phyloP scores from a whole-genome alignment of 2,888 invertebrate species.

The Spodoptera picta region DNA sequence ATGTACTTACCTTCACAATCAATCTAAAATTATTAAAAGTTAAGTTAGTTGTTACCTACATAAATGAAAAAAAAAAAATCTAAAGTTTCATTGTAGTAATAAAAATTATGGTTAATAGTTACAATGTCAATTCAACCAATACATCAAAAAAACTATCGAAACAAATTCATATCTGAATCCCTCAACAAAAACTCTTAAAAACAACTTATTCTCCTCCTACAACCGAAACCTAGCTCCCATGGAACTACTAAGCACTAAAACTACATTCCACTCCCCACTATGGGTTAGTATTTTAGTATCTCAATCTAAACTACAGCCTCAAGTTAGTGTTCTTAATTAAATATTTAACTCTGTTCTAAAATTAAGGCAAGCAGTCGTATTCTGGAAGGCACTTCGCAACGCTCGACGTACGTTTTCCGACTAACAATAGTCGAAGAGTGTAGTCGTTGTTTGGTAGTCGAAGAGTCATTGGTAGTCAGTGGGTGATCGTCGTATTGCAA shows the following conservation, averaged over 20 bases:
- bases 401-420: constrained; percentile 28
- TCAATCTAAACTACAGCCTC: constrained; percentile 52
- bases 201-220: no score
- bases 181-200: no score
- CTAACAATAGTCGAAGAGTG: constrained; percentile 25
- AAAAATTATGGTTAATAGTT: no score
- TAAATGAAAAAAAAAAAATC: no score
- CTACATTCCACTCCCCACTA: not conserved
- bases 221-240: no score
- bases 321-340: constrained; percentile 68
- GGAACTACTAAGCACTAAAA: constrained; percentile 1
- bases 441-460: not conserved
- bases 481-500: constrained; percentile 31
- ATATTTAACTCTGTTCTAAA: constrained; percentile 67
- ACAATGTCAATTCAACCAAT: no score
- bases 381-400: constrained; percentile 43
- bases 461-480: constrained; percentile 32
- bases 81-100: no score
- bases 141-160: no score
- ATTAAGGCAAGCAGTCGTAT: constrained; percentile 61
- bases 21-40: no score
- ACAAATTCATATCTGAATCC: no score
- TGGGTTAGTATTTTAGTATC: constrained; percentile 18
- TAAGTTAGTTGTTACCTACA: no score
- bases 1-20: no score